Percentiles rank a stretch among this genome's conserved stretches.
phyloP scores from a whole-genome alignment of 1,140 invertebrate species.

The Drosophila ficusphila region DNA sequence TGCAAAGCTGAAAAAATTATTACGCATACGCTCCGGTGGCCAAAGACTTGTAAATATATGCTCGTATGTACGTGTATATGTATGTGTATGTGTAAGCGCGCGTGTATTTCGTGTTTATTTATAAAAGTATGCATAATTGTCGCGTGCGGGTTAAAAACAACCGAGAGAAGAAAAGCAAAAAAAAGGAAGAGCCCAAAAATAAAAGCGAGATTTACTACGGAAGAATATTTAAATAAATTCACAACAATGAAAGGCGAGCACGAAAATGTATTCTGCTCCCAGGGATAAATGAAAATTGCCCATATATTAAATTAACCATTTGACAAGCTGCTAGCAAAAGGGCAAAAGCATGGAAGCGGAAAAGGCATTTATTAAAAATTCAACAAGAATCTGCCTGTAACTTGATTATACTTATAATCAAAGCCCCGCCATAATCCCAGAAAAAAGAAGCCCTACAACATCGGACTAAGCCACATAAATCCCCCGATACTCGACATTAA shows the following conservation, averaged over 20 bases:
- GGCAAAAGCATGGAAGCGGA: not conserved
- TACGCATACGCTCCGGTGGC: slow-evolving; percentile 68
- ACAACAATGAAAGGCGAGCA: not conserved
- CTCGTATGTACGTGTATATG: not conserved
- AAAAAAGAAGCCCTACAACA: slow-evolving; percentile 15
- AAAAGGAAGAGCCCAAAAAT: slow-evolving; percentile 15
- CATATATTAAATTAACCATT: slow-evolving; percentile 42
- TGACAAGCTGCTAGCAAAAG: slow-evolving; percentile 19
- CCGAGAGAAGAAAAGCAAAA: slow-evolving; percentile 11
- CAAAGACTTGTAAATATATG: slow-evolving; percentile 42
- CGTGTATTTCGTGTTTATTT: slow-evolving; percentile 69
- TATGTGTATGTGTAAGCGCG: slow-evolving; percentile 5
- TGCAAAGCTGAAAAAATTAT: slow-evolving; percentile 41
- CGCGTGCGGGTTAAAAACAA: slow-evolving; percentile 59
- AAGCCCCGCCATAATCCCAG: not conserved
- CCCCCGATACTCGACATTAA: slow-evolving; percentile 11
- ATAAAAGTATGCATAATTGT: slow-evolving; percentile 77
- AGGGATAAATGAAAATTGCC: slow-evolving; percentile 26
- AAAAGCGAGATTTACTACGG: slow-evolving; percentile 13
- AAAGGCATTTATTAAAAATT: not conserved
- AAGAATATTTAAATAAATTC: slow-evolving; percentile 24
- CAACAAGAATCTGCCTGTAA: slow-evolving; percentile 8
- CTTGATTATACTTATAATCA: slow-evolving; percentile 27
- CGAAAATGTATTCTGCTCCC: slow-evolving; percentile 10
- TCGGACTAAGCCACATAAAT: slow-evolving; percentile 11